Conservation (phyloP, 1,140 invertebrate genomes). For the Brachionus rotundiformis region DNA sequence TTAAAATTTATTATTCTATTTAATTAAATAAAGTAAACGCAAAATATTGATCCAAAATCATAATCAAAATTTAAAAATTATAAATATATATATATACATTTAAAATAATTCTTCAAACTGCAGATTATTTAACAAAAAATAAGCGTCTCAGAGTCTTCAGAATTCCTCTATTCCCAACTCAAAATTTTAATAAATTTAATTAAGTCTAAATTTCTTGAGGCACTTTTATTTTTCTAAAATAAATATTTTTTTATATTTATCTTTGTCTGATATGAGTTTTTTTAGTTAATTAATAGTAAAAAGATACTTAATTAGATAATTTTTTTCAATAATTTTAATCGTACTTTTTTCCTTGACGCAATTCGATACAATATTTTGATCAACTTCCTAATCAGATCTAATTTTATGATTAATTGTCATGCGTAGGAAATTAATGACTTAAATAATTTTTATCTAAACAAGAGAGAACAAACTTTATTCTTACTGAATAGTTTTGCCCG, state of each 20-base stretch:
- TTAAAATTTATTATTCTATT: not conserved
- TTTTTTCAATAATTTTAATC: not conserved
- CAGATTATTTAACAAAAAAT: not conserved
- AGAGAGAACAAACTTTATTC: not conserved
- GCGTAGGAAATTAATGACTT: not conserved
- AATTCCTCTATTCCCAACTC: not conserved
- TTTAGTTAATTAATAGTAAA: not conserved
- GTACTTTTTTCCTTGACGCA: not conserved
- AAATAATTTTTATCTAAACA: not conserved
- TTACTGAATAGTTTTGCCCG: not conserved
- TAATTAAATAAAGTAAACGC: not conserved
- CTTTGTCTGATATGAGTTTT: not conserved
- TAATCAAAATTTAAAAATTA: not conserved
- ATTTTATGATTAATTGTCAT: not conserved
- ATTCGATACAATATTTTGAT: constrained; percentile 1
- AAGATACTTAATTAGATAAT: not conserved
- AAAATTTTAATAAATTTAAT: no score
- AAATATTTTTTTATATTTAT: no score
- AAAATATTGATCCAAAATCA: constrained; percentile 17
- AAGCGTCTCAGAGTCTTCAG: not conserved
- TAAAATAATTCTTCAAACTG: not conserved
- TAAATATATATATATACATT: no score
- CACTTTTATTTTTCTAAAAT: no score
- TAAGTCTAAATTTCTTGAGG: no score
- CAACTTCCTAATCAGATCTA: not conserved